phyloP scores from a whole-genome alignment of 2,888 invertebrate species.

The Frankliniella intonsa region DNA sequence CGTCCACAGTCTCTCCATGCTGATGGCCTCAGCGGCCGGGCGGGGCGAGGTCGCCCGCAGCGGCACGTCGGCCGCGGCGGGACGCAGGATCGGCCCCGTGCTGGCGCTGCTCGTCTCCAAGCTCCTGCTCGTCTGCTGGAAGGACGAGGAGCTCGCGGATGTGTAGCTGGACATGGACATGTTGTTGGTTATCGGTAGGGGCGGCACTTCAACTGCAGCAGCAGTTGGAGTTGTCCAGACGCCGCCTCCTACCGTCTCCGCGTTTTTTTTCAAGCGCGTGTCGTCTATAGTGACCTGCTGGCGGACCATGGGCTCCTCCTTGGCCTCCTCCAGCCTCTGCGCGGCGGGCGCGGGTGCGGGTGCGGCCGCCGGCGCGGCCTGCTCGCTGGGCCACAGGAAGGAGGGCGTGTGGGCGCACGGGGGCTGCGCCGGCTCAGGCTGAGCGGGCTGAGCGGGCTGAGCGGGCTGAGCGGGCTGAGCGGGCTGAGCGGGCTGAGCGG shows the following conservation, averaged over 20 bases:
- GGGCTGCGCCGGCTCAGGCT: constrained; percentile 38
- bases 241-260: constrained; percentile 25
- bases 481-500: constrained; percentile 38
- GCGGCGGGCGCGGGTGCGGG: constrained; percentile 19
- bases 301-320: constrained; percentile 15
- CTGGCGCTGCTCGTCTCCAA: not conserved
- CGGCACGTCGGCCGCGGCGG: not conserved
- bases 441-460: constrained; percentile 28
- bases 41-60: constrained; percentile 31
- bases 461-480: constrained; percentile 28
- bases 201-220: constrained; percentile 7
- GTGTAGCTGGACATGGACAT: constrained; percentile 1
- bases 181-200: not conserved
- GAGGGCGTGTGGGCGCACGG: not conserved
- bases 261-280: constrained; percentile 15
- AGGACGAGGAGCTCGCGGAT: not conserved
- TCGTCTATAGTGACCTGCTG: not conserved
- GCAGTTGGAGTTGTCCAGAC: constrained; percentile 21
- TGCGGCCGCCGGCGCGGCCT: constrained; percentile 24
- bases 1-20: constrained; percentile 37
- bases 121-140: not conserved
- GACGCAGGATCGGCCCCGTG: not conserved
- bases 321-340: not conserved
- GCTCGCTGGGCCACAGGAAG: not conserved
- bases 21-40: constrained; percentile 36